phyloP scores from a whole-genome alignment of 2,113 vertebrate species.

The Chitala chitala region DNA sequence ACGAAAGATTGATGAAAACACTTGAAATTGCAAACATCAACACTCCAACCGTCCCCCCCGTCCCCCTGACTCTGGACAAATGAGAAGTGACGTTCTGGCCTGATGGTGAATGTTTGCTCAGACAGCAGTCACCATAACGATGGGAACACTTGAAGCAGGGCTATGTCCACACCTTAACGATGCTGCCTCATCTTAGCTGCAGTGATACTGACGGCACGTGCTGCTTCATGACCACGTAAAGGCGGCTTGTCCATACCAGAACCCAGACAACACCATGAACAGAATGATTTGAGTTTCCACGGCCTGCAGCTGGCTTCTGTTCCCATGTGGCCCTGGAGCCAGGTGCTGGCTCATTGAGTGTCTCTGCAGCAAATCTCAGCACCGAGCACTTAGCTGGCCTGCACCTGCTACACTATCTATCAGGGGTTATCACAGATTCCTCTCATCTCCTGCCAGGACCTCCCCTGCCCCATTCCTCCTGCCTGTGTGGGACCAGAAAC shows the following conservation, averaged over 20 bases:
- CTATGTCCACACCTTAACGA: slow-evolving; percentile 67
- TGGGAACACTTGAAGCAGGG: slow-evolving; percentile 47
- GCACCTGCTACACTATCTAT: slow-evolving; percentile 58
- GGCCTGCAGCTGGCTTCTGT: too few species aligned
- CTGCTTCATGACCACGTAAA: slow-evolving; percentile 66
- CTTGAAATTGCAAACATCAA: slow-evolving; percentile 42
- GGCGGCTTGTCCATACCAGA: slow-evolving; percentile 63
- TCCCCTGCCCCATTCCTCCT: slow-evolving; percentile 33
- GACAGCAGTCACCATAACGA: slow-evolving; percentile 50
- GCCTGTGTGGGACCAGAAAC: slow-evolving; percentile 43
- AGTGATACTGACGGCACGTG: slow-evolving; percentile 61
- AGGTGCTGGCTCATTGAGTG: slow-evolving; percentile 50
- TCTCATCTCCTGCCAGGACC: slow-evolving; percentile 51
- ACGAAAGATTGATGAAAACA: slow-evolving; percentile 52
- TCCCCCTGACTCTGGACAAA: slow-evolving; percentile 14
- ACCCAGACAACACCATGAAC: too few species aligned
- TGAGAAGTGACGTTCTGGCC: slow-evolving; percentile 26
- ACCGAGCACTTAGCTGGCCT: slow-evolving; percentile 65
- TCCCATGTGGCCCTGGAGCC: slow-evolving; percentile 45
- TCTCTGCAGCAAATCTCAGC: slow-evolving; percentile 62
- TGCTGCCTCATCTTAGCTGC: slow-evolving; percentile 54
- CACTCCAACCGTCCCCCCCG: background rate
- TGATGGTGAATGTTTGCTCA: slow-evolving; percentile 43
- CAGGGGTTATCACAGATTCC: slow-evolving; percentile 58
- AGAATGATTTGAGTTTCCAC: too few species aligned